Conservation (phyloP, 2,113 vertebrate genomes). For the Chloropsis hardwickii region DNA sequence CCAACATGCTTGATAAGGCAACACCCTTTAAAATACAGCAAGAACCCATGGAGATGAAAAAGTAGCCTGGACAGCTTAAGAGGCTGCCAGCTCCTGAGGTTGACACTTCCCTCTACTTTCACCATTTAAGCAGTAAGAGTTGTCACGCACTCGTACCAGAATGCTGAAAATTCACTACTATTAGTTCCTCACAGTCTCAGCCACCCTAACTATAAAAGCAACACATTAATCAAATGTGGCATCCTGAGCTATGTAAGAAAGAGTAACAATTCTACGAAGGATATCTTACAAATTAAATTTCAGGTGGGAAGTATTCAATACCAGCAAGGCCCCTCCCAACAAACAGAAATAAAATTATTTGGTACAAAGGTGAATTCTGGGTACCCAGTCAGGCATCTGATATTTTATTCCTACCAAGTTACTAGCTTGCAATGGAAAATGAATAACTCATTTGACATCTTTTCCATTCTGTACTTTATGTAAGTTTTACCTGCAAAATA, state of each 20-base stretch:
- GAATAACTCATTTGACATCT: background rate
- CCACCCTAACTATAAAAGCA: background rate
- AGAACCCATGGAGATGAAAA: background rate
- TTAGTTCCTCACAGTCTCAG: background rate
- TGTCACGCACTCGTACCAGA: background rate
- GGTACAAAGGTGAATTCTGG: background rate
- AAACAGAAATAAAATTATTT: background rate
- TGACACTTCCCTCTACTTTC: background rate
- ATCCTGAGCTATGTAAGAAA: background rate
- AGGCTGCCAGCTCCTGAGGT: background rate
- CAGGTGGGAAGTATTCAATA: background rate
- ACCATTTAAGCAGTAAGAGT: background rate
- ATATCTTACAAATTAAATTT: background rate
- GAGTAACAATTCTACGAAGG: background rate
- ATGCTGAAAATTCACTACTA: background rate
- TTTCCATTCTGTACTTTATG: background rate
- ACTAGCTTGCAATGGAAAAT: background rate
- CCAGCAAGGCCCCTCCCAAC: background rate
- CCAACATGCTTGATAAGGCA: background rate
- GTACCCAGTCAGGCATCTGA: background rate
- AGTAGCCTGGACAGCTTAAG: background rate
- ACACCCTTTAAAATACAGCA: background rate
- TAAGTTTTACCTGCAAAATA: background rate
- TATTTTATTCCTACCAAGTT: background rate
- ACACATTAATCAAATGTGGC: background rate